Base-by-base conservation (phyloP, 2,888 invertebrate species). In the Drosophila paracracens region DNA sequence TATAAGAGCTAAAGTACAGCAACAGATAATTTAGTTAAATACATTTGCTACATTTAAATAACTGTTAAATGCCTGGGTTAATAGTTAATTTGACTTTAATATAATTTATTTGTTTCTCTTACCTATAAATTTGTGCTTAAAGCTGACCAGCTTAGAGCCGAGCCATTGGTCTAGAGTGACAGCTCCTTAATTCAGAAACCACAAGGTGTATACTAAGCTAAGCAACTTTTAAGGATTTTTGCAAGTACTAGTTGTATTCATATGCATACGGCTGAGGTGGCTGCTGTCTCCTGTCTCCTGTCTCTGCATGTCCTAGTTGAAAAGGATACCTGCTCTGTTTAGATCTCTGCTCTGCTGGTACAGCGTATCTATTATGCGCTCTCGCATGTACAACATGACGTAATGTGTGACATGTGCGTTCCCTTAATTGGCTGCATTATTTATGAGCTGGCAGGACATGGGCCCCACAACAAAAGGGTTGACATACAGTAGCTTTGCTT, bases 361-460 rank as follows among this genome's bases (percentile, higher is more conserved):
- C 52, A 57, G 73, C 40, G 57, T 38, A 60, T 53, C 52, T 35
- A 56, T 60, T 31, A 46, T 21, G 36, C n/a, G 35, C 46, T 48
- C 40, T 43, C 16, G 31, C 50, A 43, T 43, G 54, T 31, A 43
- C 50, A 72, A 68, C 59, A 60, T 79, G 78, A 64, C 72, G 79
- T 73, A 66, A 67, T 71, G 63, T 74, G 76, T 74, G 79, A 82
- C 84, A 79, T 79, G 82, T 71, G 67, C 70, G 71, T 58, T 68
- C 57, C 68, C 70, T 77, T 89, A 85, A 85, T 85, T 89, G 82
- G 70, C 84, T 85, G 89, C 82, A 85, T 85, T 85, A 85, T 85
- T 85, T 85, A 85, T 83, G 63, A 75, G 72, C 36, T 16, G 65
- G 40, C 52, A 60, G 61, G 63, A 71, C 53, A 54, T 40, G 66